These are phyloP conservation scores for Mycetomoellerius zeteki DNA, from an alignment of 1,140 invertebrate genomes.

Conservation along the genomic window DNA sequence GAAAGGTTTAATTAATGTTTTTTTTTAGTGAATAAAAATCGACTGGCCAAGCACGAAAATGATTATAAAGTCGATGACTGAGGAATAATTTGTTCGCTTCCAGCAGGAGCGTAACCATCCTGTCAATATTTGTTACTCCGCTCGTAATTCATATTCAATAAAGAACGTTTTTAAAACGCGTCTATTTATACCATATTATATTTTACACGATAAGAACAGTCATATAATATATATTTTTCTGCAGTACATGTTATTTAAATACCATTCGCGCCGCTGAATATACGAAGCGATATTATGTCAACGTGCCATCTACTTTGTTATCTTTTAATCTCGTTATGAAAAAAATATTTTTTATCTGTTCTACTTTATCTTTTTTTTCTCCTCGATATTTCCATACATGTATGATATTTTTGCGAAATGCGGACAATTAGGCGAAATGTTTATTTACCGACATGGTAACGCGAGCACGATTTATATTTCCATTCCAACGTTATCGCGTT, in stretches of 20 bases:
- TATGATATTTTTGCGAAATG: neutral
- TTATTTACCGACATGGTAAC: neutral
- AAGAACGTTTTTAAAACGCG: constrained; percentile 30
- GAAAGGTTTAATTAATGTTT: constrained; percentile 44
- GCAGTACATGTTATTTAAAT: constrained; percentile 6
- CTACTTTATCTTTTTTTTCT: neutral
- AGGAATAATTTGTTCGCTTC: constrained; percentile 41
- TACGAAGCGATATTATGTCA: constrained; percentile 1
- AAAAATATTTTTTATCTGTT: constrained; percentile 7
- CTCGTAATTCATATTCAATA: constrained; percentile 45
- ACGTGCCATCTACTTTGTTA: constrained; percentile 33
- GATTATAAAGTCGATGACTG: constrained; percentile 50
- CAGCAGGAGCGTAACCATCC: constrained; percentile 2
- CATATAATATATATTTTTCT: constrained; percentile 13
- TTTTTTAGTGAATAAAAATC: constrained; percentile 24
- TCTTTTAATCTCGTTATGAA: constrained; percentile 14
- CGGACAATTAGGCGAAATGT: constrained; percentile 11
- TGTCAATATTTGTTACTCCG: constrained; percentile 55
- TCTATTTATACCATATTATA: constrained; percentile 45
- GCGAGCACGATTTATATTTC: constrained; percentile 22
- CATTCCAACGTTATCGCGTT: neutral
- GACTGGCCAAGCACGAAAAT: constrained; percentile 32
- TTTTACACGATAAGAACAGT: constrained; percentile 16
- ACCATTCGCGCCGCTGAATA: neutral
- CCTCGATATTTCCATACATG: neutral